phyloP scores from a whole-genome alignment of 2,888 invertebrate genomes.

The Oscheius sp. region DNA sequence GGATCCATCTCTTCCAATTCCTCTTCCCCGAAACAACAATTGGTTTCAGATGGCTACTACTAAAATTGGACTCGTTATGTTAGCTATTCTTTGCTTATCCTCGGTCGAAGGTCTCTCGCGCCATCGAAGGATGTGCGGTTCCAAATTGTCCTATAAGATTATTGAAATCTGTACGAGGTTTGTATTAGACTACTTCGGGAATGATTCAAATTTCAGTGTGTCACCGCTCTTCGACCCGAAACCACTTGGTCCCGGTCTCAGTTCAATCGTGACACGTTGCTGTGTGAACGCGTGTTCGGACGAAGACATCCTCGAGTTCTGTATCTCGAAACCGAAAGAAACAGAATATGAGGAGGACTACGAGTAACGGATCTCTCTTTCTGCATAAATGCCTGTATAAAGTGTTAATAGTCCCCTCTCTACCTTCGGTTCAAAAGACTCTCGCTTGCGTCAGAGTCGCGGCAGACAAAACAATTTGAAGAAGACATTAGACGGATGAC shows the following conservation, averaged over 20 bases:
- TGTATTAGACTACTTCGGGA: neutral
- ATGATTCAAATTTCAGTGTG: slow-evolving; percentile 1
- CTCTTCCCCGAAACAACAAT: neutral
- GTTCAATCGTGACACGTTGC: neutral
- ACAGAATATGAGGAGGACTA: no score
- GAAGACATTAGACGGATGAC: no score
- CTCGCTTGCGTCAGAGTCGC: no score
- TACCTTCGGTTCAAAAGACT: no score
- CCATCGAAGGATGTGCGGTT: slow-evolving; percentile 21
- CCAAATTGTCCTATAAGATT: neutral
- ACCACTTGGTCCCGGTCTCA: neutral
- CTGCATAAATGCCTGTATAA: no score
- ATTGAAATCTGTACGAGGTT: slow-evolving; percentile 23
- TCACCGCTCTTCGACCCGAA: neutral
- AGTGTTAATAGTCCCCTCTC: no score
- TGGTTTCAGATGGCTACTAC: neutral
- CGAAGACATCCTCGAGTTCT: slow-evolving; percentile 13
- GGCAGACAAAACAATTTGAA: no score
- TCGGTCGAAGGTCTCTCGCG: neutral
- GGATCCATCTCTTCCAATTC: slow-evolving; percentile 2
- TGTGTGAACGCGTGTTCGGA: slow-evolving; percentile 4
- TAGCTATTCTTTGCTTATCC: neutral
- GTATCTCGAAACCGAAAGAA: neutral
- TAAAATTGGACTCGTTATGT: neutral
- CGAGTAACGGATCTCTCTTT: no score